A percentile compares a stretch with the other conserved stretches of the same genome.
phyloP scores from a whole-genome alignment of 2,113 vertebrate genomes.

The Salvelinus alpinus region DNA sequence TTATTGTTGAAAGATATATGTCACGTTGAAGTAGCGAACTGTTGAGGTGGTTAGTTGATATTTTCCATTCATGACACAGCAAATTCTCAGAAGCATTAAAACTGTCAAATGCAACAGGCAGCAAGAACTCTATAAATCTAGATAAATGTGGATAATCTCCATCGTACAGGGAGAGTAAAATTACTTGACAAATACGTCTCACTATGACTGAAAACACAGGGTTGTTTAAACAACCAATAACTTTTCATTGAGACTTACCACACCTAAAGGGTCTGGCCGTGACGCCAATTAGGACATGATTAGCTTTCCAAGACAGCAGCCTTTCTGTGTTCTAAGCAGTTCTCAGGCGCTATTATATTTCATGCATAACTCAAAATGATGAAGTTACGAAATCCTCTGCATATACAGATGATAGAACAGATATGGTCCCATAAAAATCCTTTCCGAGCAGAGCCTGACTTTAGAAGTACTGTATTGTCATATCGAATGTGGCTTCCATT shows the following conservation, averaged over 20 bases:
- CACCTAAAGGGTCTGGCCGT: neutral
- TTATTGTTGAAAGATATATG: neutral
- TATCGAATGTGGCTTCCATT: neutral
- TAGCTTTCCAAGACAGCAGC: constrained; percentile 5
- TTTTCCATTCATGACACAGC: neutral
- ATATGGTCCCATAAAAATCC: neutral
- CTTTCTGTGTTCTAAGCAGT: neutral
- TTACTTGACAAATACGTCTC: neutral
- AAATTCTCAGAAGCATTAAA: neutral
- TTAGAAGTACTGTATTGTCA: neutral
- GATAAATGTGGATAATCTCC: neutral
- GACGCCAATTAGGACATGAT: neutral
- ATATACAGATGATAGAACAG: neutral
- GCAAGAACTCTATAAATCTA: neutral
- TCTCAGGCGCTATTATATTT: constrained; percentile 9
- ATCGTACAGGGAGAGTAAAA: neutral
- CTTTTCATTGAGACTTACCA: neutral
- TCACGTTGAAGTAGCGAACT: neutral
- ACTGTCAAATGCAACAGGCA: too few relatives aligned
- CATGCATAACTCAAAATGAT: constrained; percentile 1
- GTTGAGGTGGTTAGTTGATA: neutral
- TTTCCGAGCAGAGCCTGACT: neutral
- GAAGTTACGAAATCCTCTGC: neutral
- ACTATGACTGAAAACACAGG: neutral
- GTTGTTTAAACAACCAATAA: neutral